Evolutionary conservation across 2,113 vertebrate species (phyloP).

Genomic region (Azemiops feae): DNA sequence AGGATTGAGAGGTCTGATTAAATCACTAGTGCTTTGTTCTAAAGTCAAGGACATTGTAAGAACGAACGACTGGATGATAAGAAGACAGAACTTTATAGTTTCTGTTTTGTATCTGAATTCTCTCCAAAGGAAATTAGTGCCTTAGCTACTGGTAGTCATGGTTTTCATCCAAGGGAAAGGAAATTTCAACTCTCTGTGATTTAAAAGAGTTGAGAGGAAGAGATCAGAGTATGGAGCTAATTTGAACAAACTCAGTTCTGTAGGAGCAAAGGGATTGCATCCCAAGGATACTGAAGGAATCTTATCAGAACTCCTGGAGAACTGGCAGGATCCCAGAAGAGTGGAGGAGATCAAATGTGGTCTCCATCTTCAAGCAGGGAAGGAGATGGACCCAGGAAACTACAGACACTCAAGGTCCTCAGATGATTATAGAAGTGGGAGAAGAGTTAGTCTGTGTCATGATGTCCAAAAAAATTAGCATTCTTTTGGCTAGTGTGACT

Average conservation of each 20-base stretch:
- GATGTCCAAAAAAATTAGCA: neutral
- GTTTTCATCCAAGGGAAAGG: neutral
- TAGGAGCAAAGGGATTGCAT: neutral
- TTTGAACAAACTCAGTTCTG: neutral
- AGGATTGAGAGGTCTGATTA: neutral
- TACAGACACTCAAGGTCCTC: neutral
- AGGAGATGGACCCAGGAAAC: neutral
- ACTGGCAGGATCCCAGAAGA: neutral
- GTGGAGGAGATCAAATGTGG: neutral
- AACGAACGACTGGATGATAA: neutral
- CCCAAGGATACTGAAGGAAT: neutral
- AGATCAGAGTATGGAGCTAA: neutral
- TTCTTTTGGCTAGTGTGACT: neutral
- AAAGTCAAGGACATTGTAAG: neutral
- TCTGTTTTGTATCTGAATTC: neutral
- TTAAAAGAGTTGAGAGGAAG: neutral
- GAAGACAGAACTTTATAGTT: neutral
- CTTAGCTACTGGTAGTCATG: neutral
- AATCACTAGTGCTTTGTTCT: neutral
- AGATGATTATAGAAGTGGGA: neutral
- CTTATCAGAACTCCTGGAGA: neutral
- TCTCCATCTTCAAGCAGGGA: neutral
- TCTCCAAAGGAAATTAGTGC: neutral
- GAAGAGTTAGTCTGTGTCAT: neutral
- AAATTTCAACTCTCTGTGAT: neutral